These are phyloP conservation scores for Pangasius sanitwongsei DNA, from an alignment of 2,797 vertebrate genomes.

Conservation along the genomic window DNA sequence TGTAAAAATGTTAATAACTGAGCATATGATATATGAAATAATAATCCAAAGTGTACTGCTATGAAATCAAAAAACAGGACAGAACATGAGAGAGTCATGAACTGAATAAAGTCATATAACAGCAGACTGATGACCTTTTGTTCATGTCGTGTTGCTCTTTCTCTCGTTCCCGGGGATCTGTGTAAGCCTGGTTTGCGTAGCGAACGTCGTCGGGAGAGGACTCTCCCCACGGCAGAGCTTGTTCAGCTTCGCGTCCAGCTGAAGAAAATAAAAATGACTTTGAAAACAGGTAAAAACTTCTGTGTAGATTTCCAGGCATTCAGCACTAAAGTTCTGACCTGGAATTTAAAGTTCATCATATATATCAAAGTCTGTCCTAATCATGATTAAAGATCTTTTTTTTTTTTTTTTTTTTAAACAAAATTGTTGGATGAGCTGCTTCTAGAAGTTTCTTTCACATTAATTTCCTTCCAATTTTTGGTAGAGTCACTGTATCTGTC, in stretches of 20 bases:
- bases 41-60: background rate
- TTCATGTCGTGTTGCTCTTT: constrained; percentile 95
- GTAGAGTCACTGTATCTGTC: too few species aligned
- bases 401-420: background rate
- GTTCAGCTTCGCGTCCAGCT: constrained; percentile 85
- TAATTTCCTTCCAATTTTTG: too few species aligned
- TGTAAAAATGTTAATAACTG: background rate
- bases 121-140: constrained; percentile 79
- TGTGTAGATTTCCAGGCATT: background rate
- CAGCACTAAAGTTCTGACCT: background rate
- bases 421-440: background rate
- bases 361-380: background rate
- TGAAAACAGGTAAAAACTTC: background rate
- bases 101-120: too few species aligned
- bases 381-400: background rate
- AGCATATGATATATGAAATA: background rate
- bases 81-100: background rate
- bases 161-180: constrained; percentile 88
- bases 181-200: constrained; percentile 79
- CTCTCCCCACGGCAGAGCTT: constrained; percentile 83
- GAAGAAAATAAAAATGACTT: background rate
- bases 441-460: too few species aligned
- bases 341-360: too few species aligned
- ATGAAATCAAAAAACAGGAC: too few species aligned
- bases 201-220: constrained; percentile 91